These are phyloP conservation scores for Polyommatus icarus DNA, from an alignment of 2,888 invertebrate genomes.

Conservation along the genomic window DNA sequence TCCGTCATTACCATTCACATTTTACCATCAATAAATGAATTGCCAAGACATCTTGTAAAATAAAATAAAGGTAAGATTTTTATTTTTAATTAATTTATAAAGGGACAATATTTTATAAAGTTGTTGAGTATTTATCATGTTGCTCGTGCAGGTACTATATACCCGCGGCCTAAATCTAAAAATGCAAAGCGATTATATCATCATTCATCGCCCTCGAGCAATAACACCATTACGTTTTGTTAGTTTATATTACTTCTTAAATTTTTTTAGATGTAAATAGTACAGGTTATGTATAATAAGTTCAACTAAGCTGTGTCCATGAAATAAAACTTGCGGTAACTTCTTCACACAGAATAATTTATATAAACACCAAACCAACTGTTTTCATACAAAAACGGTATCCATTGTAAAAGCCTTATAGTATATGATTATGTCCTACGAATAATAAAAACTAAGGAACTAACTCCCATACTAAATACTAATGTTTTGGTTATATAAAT, in stretches of 20 bases:
- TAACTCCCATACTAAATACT: too few relatives aligned
- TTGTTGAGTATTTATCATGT: background rate
- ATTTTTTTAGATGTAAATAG: too few relatives aligned
- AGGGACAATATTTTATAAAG: background rate
- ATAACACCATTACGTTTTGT: background rate
- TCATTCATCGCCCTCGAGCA: constrained; percentile 3
- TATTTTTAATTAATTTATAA: background rate
- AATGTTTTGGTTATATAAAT: too few relatives aligned
- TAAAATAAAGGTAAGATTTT: constrained; percentile 6
- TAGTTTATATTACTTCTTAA: too few relatives aligned
- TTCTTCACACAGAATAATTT: too few relatives aligned
- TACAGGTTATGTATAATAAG: too few relatives aligned
- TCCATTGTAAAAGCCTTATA: too few relatives aligned
- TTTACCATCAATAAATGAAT: background rate
- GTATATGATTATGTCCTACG: too few relatives aligned
- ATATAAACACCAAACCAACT: too few relatives aligned
- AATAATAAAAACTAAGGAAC: too few relatives aligned
- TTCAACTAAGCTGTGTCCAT: background rate
- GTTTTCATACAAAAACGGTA: too few relatives aligned
- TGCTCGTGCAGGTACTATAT: background rate
- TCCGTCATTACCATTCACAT: background rate
- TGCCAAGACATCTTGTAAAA: background rate
- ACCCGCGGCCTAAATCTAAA: background rate
- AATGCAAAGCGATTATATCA: constrained; percentile 1
- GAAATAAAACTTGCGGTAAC: background rate